A percentile compares a stretch with the other conserved stretches of the same genome.
Conservation (phyloP, 2,888 invertebrate genomes). For the Dryobota labecula region DNA sequence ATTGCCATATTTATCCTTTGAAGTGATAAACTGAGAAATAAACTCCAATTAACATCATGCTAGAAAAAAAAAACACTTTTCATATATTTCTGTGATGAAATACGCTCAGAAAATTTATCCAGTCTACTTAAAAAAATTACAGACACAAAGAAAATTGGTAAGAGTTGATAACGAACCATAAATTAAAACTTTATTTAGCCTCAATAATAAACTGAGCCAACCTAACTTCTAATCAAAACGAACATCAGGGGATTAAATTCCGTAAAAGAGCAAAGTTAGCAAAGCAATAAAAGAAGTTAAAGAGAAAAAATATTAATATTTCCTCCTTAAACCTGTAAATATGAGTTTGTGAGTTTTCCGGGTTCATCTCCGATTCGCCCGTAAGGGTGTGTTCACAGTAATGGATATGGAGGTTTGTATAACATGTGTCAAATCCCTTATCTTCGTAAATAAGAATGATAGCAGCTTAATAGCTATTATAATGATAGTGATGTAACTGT, state of each 20-base stretch:
- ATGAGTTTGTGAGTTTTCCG: slow-evolving; percentile 65
- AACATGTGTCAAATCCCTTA: slow-evolving; percentile 5
- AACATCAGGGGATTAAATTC: slow-evolving; percentile 62
- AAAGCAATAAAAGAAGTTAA: slow-evolving; percentile 70
- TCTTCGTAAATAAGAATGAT: slow-evolving; percentile 26
- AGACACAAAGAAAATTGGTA: slow-evolving; percentile 22
- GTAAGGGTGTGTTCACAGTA: slow-evolving; percentile 37
- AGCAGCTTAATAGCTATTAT: slow-evolving; percentile 14
- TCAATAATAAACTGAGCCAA: slow-evolving; percentile 28
- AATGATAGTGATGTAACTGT: slow-evolving; percentile 14
- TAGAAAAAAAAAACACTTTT: background rate
- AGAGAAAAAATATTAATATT: slow-evolving; percentile 67
- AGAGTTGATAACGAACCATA: slow-evolving; percentile 29
- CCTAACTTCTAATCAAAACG: slow-evolving; percentile 59
- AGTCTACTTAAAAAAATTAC: background rate
- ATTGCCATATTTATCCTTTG: background rate
- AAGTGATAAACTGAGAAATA: slow-evolving; percentile 12
- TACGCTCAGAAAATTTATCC: background rate
- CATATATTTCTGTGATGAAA: background rate
- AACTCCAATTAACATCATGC: background rate
- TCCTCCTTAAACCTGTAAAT: slow-evolving; percentile 65
- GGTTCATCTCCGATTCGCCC: slow-evolving; percentile 35
- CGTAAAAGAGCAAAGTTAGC: slow-evolving; percentile 63
- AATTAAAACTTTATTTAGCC: slow-evolving; percentile 57
- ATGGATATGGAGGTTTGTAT: slow-evolving; percentile 18